Evolutionary conservation across 2,113 vertebrate genomes (phyloP).

Genomic region (Nibea coibor): DNA sequence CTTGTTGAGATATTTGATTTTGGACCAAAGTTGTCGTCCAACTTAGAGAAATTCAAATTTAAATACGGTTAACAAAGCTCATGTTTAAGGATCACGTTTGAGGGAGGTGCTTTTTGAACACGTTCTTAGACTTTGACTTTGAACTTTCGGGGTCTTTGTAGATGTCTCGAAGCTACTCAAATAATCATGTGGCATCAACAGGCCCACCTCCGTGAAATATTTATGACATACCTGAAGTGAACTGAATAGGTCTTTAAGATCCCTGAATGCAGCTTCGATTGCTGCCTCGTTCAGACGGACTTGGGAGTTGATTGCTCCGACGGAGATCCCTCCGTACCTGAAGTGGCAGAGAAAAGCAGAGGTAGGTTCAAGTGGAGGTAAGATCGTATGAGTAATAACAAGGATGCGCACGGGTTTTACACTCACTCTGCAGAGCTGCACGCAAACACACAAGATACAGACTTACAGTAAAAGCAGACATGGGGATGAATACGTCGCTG

Average conservation of each 20-base stretch:
- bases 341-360: neutral
- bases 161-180: neutral
- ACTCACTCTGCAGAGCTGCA: neutral
- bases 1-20: neutral
- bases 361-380: slow-evolving; percentile 20
- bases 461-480: neutral
- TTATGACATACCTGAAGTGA: slow-evolving; percentile 68
- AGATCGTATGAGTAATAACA: neutral
- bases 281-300: slow-evolving; percentile 74
- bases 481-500: neutral
- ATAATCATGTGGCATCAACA: slow-evolving; percentile 8
- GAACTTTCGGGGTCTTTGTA: neutral
- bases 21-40: neutral
- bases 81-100: neutral
- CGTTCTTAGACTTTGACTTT: neutral
- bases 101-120: neutral
- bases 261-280: slow-evolving; percentile 59
- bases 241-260: slow-evolving; percentile 68
- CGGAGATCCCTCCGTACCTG: slow-evolving; percentile 84
- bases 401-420: neutral
- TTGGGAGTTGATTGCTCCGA: slow-evolving; percentile 83
- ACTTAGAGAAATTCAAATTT: too few relatives aligned
- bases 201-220: slow-evolving; percentile 6
- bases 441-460: neutral
- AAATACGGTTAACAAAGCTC: neutral